Base-by-base conservation (phyloP, 2,888 invertebrate species). In the Rotaria socialis region DNA sequence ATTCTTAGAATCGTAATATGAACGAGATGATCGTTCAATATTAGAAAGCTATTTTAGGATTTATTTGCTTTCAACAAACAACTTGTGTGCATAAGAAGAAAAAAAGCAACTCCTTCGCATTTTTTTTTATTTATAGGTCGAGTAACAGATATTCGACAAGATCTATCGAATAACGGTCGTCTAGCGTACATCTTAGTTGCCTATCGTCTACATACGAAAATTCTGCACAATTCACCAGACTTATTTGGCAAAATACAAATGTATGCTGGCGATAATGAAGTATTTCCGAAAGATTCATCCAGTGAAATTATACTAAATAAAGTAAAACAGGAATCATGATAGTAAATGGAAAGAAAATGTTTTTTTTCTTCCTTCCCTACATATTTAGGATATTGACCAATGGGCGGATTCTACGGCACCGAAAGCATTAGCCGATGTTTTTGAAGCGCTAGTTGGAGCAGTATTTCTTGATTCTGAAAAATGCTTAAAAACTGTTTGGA, bases 131-230 rank as follows among this genome's bases (percentile, higher is more conserved):
- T 87, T 75, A 2, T 55, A 88, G 88, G 88, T 10, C 75, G 80
- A 35, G 50, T 88, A n/a, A 88, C 88, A 24, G 87, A 88, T 75
- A 80, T 88, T 10, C 85, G 88, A 43, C 85, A 86, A 52, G 87
- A 88, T 84, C 84, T 88, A n/a, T 87, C 87, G 6, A 88, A 88
- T 35, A 88, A 88, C 43, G 85, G 86, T 52, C 80, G 86, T 27
- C 86, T 88, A 60, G 88, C 88, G 7, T 80, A 85, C 84, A 58
- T 88, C 4, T 80, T 86, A 35, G 88, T 88, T 47, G 80, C 85
- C n/a, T 75, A 47, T 75, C 50, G 52, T 55, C 86, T 87, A 67
- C n/a, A 85, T 50, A 60, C 56, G 27, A 84, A 87, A 24, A 58
- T 87, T n/a, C 47, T 75, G 22, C 41, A 85, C 35, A 47, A n/a